Evolutionary conservation across 2,888 invertebrate genomes (phyloP).

Genomic region (Trissoscelio sp.): DNA sequence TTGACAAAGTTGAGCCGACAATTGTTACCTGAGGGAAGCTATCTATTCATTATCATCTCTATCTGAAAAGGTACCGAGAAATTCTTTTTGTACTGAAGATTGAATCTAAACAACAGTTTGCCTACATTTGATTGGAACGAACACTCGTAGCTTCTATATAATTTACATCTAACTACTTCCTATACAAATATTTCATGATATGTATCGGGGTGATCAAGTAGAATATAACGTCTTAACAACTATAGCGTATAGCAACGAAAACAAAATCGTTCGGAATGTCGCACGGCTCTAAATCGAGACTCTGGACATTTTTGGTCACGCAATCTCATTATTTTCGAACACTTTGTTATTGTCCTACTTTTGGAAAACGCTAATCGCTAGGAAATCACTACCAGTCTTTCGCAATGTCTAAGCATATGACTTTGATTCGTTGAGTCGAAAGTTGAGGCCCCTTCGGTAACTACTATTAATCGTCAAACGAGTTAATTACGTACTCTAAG

Average conservation of each 20-base stretch:
- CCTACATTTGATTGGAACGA: conserved; percentile 4
- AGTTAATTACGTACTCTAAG: conserved; percentile 67
- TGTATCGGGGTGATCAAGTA: conserved; percentile 35
- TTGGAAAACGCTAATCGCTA: conserved; percentile 73
- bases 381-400: conserved; percentile 81
- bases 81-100: conserved; percentile 15
- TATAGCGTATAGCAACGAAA: conserved; percentile 26
- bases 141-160: background rate
- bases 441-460: conserved; percentile 80
- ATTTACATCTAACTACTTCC: conserved; percentile 39
- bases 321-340: conserved; percentile 74
- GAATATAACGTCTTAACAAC: conserved; percentile 26
- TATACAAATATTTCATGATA: conserved; percentile 40
- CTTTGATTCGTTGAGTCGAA: conserved; percentile 73
- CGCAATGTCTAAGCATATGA: conserved; percentile 69
- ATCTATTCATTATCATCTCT: conserved; percentile 8
- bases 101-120: background rate
- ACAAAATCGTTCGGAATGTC: conserved; percentile 45
- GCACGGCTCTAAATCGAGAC: conserved; percentile 27
- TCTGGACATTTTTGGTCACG: conserved; percentile 46
- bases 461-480: conserved; percentile 70
- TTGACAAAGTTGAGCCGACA: background rate
- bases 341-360: conserved; percentile 79
- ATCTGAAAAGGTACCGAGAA: background rate
- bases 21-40: background rate